Evolutionary conservation across 2,888 invertebrate species (phyloP).

Genomic region (Trichopria drosophilae): DNA sequence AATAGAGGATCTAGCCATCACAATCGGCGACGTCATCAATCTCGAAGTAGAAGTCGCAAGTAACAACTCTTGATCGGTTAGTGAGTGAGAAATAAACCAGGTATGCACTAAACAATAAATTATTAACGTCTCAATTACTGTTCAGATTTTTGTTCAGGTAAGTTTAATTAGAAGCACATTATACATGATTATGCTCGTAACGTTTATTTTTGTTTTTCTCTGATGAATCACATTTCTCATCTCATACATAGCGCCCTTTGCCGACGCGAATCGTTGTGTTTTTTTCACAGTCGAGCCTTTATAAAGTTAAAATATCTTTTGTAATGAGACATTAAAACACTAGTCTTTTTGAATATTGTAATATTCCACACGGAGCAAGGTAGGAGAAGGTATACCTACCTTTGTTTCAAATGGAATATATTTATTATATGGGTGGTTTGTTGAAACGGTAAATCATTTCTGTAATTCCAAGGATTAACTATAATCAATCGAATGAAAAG

Average conservation of each 20-base stretch:
- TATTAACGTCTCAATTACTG: slow-evolving; percentile 58
- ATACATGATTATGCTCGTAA: slow-evolving; percentile 45
- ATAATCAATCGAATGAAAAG: slow-evolving; percentile 51
- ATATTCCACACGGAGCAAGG: slow-evolving; percentile 50
- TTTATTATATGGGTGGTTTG: slow-evolving; percentile 49
- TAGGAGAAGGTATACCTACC: slow-evolving; percentile 58
- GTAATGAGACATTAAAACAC: slow-evolving; percentile 31
- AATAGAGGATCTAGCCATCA: slow-evolving; percentile 51
- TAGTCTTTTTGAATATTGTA: slow-evolving; percentile 33
- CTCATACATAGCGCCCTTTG: too few relatives aligned
- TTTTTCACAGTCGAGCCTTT: slow-evolving; percentile 7
- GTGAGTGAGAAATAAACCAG: slow-evolving; percentile 58
- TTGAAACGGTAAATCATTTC: slow-evolving; percentile 42
- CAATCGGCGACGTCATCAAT: slow-evolving; percentile 55
- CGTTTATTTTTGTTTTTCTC: slow-evolving; percentile 27
- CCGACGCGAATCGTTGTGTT: slow-evolving; percentile 9
- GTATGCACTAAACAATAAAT: slow-evolving; percentile 56
- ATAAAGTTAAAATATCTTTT: slow-evolving; percentile 16
- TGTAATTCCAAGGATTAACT: slow-evolving; percentile 49
- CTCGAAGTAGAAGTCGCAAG: slow-evolving; percentile 58
- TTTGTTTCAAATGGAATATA: slow-evolving; percentile 53
- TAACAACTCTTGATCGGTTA: slow-evolving; percentile 60
- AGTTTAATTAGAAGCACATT: slow-evolving; percentile 56
- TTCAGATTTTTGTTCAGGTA: slow-evolving; percentile 57
- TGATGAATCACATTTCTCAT: too few relatives aligned